Conservation (phyloP, 2,888 invertebrate species). For the Scaeva pyrastri region DNA sequence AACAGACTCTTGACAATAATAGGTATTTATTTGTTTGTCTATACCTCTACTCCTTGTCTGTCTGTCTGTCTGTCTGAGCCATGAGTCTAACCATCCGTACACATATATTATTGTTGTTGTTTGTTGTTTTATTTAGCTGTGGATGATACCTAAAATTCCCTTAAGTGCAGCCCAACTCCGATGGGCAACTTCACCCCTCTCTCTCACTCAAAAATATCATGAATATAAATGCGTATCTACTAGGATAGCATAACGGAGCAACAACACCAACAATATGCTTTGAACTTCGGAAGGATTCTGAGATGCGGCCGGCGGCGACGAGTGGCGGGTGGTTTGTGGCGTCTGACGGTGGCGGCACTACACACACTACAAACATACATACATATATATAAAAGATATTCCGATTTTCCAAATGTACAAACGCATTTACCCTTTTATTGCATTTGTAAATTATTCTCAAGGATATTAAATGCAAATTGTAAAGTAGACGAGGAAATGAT, state of each 20-base stretch:
- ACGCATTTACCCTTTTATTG: slow-evolving; percentile 84
- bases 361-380: too few relatives aligned
- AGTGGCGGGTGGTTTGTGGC: too few relatives aligned
- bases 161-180: slow-evolving; percentile 64
- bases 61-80: slow-evolving; percentile 38
- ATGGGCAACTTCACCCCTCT: slow-evolving; percentile 38
- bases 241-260: background rate
- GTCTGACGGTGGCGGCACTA: too few relatives aligned
- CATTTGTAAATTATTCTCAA: slow-evolving; percentile 84
- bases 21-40: slow-evolving; percentile 71
- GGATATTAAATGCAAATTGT: slow-evolving; percentile 84
- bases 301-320: background rate
- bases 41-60: slow-evolving; percentile 57
- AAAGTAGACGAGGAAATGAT: slow-evolving; percentile 77
- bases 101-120: slow-evolving; percentile 48
- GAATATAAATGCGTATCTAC: slow-evolving; percentile 50
- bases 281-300: background rate
- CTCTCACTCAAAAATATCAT: slow-evolving; percentile 31
- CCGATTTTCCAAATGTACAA: slow-evolving; percentile 65
- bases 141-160: slow-evolving; percentile 69
- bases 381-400: slow-evolving; percentile 7
- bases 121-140: slow-evolving; percentile 48
- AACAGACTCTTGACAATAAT: slow-evolving; percentile 60
- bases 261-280: slow-evolving; percentile 17
- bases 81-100: slow-evolving; percentile 51